Evolutionary conservation across 1,140 invertebrate species (phyloP).

Genomic region (Muscidifurax raptorellus): DNA sequence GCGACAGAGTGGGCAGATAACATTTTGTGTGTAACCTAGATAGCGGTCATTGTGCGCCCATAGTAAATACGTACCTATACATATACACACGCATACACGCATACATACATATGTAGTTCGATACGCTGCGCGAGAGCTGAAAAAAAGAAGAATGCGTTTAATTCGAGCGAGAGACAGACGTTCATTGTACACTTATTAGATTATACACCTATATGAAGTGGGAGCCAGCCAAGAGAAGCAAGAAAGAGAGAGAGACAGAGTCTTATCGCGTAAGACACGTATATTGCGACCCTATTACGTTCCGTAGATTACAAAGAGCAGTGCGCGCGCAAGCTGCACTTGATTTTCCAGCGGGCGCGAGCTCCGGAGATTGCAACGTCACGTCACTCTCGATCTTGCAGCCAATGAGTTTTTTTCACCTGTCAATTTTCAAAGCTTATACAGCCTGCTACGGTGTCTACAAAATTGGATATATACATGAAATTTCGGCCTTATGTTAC

Average conservation of each 20-base stretch:
- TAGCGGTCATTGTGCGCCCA: background rate
- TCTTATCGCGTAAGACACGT: slow-evolving; percentile 46
- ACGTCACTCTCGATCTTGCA: background rate
- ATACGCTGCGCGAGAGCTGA: too few relatives aligned
- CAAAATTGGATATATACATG: too few relatives aligned
- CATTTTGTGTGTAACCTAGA: slow-evolving; percentile 23
- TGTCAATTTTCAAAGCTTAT: background rate
- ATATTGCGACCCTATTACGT: slow-evolving; percentile 49
- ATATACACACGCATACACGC: too few relatives aligned
- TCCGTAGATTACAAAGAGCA: slow-evolving; percentile 35
- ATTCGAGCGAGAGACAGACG: slow-evolving; percentile 42
- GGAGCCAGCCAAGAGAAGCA: background rate
- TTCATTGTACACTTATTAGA: slow-evolving; percentile 43
- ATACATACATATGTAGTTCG: too few relatives aligned
- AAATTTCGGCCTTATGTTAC: too few relatives aligned
- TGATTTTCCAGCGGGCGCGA: slow-evolving; percentile 13
- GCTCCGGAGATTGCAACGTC: slow-evolving; percentile 26
- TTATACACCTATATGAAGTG: slow-evolving; percentile 29
- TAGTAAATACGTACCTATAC: too few relatives aligned
- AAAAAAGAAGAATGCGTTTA: slow-evolving; percentile 19
- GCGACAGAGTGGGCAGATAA: too few relatives aligned
- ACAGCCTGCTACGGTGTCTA: too few relatives aligned
- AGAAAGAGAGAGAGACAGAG: background rate
- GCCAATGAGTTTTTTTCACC: background rate
- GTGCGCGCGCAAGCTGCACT: slow-evolving; percentile 26